Conservation (phyloP, 1,140 invertebrate genomes). For the Tetragnatha versicolor region DNA sequence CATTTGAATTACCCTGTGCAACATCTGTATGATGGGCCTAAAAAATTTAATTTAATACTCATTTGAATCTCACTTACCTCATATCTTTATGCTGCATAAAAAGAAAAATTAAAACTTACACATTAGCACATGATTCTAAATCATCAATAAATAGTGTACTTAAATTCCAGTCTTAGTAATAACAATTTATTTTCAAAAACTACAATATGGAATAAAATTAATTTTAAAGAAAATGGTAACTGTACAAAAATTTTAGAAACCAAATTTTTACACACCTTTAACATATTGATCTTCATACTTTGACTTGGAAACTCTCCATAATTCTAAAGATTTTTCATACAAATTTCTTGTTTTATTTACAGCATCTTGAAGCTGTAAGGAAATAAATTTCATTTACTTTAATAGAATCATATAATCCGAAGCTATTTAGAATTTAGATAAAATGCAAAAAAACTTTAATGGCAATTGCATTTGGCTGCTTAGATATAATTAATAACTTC, state of each 20-base stretch:
- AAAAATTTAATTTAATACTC: no score
- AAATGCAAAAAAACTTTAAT: not conserved
- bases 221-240: not conserved
- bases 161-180: no score
- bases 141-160: no score
- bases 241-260: not conserved
- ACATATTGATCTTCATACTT: slow-evolving; percentile 64
- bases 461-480: no score
- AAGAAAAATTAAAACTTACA: not conserved
- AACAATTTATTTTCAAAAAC: not conserved
- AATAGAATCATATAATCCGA: slow-evolving; percentile 33
- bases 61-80: not conserved
- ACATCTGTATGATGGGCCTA: no score
- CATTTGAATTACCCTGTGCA: no score
- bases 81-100: not conserved
- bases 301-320: slow-evolving; percentile 62
- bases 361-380: slow-evolving; percentile 64
- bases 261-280: slow-evolving; percentile 38
- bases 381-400: slow-evolving; percentile 41
- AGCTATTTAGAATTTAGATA: not conserved
- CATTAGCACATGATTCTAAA: not conserved
- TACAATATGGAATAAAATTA: not conserved
- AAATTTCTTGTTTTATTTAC: slow-evolving; percentile 63
- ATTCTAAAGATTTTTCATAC: slow-evolving; percentile 64
- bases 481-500: no score